phyloP scores from a whole-genome alignment of 2,888 invertebrate genomes.

The Drosophila ustulata region DNA sequence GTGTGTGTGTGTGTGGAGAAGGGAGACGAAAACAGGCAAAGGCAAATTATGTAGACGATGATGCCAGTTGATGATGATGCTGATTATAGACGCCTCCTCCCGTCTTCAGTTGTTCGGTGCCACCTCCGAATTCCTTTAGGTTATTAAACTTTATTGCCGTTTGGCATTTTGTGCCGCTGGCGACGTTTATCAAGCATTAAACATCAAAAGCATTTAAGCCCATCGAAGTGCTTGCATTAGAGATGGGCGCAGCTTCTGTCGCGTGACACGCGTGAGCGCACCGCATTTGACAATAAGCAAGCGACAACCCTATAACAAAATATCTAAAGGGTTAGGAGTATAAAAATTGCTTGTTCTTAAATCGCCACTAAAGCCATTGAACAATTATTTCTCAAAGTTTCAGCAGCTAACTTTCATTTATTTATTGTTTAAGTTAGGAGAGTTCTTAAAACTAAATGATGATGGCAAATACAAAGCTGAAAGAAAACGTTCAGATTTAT shows the following conservation, averaged over 20 bases:
- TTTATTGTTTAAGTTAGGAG: too few relatives aligned
- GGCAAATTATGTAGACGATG: slow-evolving; percentile 66
- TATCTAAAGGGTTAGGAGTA: too few relatives aligned
- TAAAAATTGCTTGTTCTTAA: too few relatives aligned
- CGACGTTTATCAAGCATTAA: slow-evolving; percentile 48
- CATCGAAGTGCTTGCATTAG: slow-evolving; percentile 19
- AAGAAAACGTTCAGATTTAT: too few relatives aligned
- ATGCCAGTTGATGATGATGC: slow-evolving; percentile 75
- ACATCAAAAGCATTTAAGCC: slow-evolving; percentile 51
- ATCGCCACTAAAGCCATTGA: too few relatives aligned
- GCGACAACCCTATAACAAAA: too few relatives aligned
- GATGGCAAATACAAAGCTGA: too few relatives aligned
- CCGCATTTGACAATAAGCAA: not conserved
- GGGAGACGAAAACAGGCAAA: slow-evolving; percentile 26
- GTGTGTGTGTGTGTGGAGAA: slow-evolving; percentile 3
- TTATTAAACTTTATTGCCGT: slow-evolving; percentile 76
- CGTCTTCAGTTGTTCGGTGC: not conserved
- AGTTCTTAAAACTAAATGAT: too few relatives aligned
- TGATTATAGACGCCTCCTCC: slow-evolving; percentile 59
- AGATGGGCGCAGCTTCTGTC: slow-evolving; percentile 1
- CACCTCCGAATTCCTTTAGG: slow-evolving; percentile 50
- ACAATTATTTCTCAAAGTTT: too few relatives aligned
- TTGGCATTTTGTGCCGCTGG: slow-evolving; percentile 51
- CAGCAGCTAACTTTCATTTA: too few relatives aligned
- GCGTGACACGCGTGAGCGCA: slow-evolving; percentile 16